Evolutionary conservation across 2,113 vertebrate genomes (phyloP).

Genomic region (Poecile atricapillus): DNA sequence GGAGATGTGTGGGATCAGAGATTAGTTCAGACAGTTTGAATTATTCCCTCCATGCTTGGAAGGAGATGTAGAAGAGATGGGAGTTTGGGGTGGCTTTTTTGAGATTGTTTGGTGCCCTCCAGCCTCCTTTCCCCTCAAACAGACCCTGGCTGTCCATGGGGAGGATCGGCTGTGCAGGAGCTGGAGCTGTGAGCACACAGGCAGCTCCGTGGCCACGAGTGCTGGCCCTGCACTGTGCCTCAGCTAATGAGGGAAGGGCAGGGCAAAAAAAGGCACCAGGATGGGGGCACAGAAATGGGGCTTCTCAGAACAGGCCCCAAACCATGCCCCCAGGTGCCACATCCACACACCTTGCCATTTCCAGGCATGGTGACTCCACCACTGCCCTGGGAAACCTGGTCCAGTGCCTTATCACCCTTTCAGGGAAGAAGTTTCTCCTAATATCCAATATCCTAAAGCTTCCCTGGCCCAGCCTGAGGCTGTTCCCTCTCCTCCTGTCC

Average conservation of each 20-base stretch:
- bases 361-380: background rate
- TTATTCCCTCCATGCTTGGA: background rate
- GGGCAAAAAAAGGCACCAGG: background rate
- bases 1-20: background rate
- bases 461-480: too few relatives aligned
- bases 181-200: background rate
- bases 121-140: background rate
- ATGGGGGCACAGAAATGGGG: rapidly evolving
- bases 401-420: background rate
- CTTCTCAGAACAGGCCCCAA: background rate
- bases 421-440: background rate
- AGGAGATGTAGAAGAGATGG: background rate
- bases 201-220: rapidly evolving
- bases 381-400: background rate
- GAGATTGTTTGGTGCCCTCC: background rate
- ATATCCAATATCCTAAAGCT: background rate
- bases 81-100: background rate
- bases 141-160: background rate
- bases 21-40: background rate
- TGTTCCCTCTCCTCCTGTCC: background rate
- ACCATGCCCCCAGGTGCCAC: background rate
- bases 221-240: background rate
- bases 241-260: background rate
- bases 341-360: background rate
- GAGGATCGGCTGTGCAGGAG: background rate